Percentiles rank a stretch among this genome's conserved stretches.
Conservation (phyloP, 2,113 vertebrate species). For the Myanophis thanlyinensis region DNA sequence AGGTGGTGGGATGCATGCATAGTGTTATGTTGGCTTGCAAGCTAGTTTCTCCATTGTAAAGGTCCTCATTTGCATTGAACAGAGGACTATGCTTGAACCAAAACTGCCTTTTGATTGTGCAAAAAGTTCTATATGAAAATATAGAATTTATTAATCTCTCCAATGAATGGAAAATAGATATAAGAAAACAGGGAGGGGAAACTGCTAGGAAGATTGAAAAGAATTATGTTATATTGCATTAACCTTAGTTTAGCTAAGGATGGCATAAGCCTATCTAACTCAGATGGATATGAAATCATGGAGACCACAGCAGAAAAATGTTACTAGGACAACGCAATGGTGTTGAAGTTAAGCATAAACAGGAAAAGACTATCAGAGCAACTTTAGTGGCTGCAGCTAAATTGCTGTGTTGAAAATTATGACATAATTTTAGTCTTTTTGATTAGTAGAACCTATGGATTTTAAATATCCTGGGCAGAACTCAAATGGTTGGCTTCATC, state of each 20-base stretch:
- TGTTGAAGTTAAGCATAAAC: background rate
- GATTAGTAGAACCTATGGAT: background rate
- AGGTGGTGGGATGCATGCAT: background rate
- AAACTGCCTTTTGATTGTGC: background rate
- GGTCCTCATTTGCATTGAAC: background rate
- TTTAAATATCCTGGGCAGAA: background rate
- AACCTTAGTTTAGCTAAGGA: background rate
- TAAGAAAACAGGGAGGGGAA: background rate
- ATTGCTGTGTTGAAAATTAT: background rate
- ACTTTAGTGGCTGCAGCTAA: no score
- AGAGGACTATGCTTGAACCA: background rate
- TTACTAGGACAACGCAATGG: background rate
- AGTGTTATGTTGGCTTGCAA: background rate
- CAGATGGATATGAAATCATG: background rate
- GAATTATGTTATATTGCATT: background rate
- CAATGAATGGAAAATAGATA: background rate
- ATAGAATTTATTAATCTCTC: background rate
- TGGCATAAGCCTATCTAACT: background rate
- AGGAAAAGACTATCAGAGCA: background rate
- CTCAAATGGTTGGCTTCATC: background rate
- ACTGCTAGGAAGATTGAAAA: background rate
- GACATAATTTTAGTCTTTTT: background rate
- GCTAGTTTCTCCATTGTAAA: background rate
- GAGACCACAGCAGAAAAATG: background rate
- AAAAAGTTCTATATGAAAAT: background rate